These are phyloP conservation scores for Acanthaster planci DNA, from an alignment of 35 echinoderm and acorn worm species.

Conservation along the genomic window DNA sequence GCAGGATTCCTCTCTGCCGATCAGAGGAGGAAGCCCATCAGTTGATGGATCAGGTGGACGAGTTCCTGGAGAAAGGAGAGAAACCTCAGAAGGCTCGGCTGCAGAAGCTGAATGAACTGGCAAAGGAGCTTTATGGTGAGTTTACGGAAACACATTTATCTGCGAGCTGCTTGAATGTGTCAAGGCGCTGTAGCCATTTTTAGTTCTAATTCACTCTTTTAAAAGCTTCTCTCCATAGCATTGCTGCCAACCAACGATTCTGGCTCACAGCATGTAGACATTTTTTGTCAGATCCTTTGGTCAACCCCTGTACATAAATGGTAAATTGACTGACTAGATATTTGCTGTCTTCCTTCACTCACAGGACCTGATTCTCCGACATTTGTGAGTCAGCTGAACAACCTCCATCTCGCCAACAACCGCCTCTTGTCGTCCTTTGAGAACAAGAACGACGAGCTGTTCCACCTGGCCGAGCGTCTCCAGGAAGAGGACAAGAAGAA, in stretches of 20 bases:
- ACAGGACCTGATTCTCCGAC: not conserved
- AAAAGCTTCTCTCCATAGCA: too few species aligned
- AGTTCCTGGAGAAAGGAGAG: slow-evolving; percentile 70
- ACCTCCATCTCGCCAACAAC: slow-evolving; percentile 14
- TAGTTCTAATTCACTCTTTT: too few species aligned
- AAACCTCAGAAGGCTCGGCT: slow-evolving; percentile 75
- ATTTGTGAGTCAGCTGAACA: slow-evolving; percentile 34
- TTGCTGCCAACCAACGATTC: too few species aligned
- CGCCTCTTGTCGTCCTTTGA: slow-evolving; percentile 60
- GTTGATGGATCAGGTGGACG: slow-evolving; percentile 74
- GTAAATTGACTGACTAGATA: too few species aligned
- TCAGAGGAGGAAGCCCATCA: slow-evolving; percentile 73
- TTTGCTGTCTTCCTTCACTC: not conserved
- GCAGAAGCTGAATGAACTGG: slow-evolving; percentile 76
- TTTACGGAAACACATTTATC: not conserved
- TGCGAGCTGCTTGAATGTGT: too few species aligned
- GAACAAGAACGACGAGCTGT: slow-evolving; percentile 68
- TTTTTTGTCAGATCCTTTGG: too few species aligned
- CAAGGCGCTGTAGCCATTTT: too few species aligned
- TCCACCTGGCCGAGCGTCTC: slow-evolving; percentile 67
- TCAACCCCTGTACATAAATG: too few species aligned
- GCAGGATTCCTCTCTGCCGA: slow-evolving; percentile 50
- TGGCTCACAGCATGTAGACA: too few species aligned
- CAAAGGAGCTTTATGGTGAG: slow-evolving; percentile 85
- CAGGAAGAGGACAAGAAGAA: slow-evolving; percentile 42